Conservation (phyloP, 2,888 invertebrate species). For the Andrena chrysosceles region DNA sequence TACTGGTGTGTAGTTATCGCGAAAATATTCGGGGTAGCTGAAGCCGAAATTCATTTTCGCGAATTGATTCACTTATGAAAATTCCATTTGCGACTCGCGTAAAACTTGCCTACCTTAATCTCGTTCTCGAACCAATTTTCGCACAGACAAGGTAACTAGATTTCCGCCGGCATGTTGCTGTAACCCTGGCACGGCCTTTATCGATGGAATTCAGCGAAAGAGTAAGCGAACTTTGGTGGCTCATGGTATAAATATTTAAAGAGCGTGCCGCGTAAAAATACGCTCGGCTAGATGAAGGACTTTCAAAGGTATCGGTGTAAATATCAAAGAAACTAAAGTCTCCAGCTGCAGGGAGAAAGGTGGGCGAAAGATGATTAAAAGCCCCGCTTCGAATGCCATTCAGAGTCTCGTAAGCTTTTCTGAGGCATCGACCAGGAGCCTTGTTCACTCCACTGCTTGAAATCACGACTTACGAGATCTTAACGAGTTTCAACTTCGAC, state of each 20-base stretch:
- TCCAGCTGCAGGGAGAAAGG: neutral
- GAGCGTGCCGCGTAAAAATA: neutral
- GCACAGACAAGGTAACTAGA: neutral
- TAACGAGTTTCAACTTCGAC: slow-evolving; percentile 11
- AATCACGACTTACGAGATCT: slow-evolving; percentile 13
- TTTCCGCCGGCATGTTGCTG: neutral
- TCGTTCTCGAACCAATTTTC: neutral
- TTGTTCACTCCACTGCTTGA: neutral
- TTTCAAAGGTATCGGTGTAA: neutral
- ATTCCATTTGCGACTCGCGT: neutral
- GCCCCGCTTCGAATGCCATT: neutral
- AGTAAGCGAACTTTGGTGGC: neutral
- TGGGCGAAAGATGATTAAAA: slow-evolving; percentile 13
- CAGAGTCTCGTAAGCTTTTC: neutral
- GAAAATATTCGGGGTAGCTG: neutral
- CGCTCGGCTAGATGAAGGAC: neutral
- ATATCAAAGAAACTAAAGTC: too few species aligned
- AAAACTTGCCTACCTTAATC: slow-evolving; percentile 3
- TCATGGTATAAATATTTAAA: neutral
- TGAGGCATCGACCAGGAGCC: slow-evolving; percentile 10
- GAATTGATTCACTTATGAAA: neutral
- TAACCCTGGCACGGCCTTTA: neutral
- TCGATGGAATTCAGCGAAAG: neutral
- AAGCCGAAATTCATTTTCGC: neutral
- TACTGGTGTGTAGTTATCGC: neutral